phyloP scores from a whole-genome alignment of 1,140 invertebrate species.

The Drosophila repleta region DNA sequence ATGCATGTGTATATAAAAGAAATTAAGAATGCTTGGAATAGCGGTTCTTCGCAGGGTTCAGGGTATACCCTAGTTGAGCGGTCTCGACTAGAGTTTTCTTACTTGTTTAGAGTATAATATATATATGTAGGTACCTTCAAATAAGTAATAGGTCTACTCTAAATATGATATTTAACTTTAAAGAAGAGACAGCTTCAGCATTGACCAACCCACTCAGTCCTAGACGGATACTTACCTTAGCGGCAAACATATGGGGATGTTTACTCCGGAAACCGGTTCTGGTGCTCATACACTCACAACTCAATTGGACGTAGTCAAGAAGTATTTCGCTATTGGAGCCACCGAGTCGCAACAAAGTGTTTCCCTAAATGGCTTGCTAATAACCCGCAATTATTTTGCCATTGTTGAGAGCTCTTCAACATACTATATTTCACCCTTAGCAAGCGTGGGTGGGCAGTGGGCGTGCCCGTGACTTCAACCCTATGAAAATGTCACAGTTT shows the following conservation, averaged over 20 bases:
- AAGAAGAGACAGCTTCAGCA: not conserved
- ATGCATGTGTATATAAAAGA: too few species aligned
- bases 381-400: constrained; percentile 72
- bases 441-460: constrained; percentile 23
- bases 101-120: too few species aligned
- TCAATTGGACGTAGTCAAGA: constrained; percentile 42
- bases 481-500: constrained; percentile 57
- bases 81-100: too few species aligned
- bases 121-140: too few species aligned
- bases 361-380: constrained; percentile 63
- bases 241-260: constrained; percentile 14
- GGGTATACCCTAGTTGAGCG: too few species aligned
- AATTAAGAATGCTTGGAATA: too few species aligned
- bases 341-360: constrained; percentile 42
- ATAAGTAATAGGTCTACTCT: too few species aligned
- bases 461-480: constrained; percentile 47
- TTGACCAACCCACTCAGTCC: not conserved
- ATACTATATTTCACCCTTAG: constrained; percentile 32
- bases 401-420: constrained; percentile 55
- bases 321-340: constrained; percentile 23
- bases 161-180: too few species aligned
- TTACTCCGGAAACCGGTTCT: not conserved
- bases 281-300: constrained; percentile 22
- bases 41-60: too few species aligned
- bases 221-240: constrained; percentile 28